phyloP scores from a whole-genome alignment of 1,140 invertebrate genomes.

The Neuroterus valhalla region DNA sequence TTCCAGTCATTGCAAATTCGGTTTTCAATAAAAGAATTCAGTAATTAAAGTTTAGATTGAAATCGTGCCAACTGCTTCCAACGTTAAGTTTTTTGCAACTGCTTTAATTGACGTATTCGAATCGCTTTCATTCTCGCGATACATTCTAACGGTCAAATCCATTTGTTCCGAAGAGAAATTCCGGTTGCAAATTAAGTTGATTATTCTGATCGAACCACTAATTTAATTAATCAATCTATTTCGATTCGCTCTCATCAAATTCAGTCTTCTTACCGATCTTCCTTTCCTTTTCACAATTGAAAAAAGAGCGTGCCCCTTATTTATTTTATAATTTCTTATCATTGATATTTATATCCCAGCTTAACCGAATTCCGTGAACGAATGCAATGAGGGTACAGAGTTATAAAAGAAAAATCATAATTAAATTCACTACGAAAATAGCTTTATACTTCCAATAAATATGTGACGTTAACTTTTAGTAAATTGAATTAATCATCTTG shows the following conservation, averaged over 20 bases:
- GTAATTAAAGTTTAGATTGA: conserved; percentile 31
- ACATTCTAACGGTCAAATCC: conserved; percentile 29
- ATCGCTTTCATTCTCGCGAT: conserved; percentile 29
- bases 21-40: conserved; percentile 28
- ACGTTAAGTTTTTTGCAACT: conserved; percentile 19
- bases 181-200: conserved; percentile 28
- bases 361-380: no score
- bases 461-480: neutral
- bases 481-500: conserved; percentile 4
- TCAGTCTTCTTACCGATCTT: conserved; percentile 8
- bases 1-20: neutral
- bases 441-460: neutral
- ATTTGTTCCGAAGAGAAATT: conserved; percentile 26
- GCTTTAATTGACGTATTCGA: conserved; percentile 31
- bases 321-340: no score
- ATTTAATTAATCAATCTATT: conserved; percentile 25
- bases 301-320: no score
- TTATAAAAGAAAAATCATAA: neutral
- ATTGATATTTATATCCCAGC: no score
- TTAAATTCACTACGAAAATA: neutral
- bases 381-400: no score
- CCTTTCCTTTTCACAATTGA: conserved; percentile 3
- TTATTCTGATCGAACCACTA: conserved; percentile 30
- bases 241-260: conserved; percentile 19
- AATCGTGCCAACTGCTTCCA: conserved; percentile 11